Conservation (phyloP, 2,113 vertebrate species). For the Carassius gibelio region DNA sequence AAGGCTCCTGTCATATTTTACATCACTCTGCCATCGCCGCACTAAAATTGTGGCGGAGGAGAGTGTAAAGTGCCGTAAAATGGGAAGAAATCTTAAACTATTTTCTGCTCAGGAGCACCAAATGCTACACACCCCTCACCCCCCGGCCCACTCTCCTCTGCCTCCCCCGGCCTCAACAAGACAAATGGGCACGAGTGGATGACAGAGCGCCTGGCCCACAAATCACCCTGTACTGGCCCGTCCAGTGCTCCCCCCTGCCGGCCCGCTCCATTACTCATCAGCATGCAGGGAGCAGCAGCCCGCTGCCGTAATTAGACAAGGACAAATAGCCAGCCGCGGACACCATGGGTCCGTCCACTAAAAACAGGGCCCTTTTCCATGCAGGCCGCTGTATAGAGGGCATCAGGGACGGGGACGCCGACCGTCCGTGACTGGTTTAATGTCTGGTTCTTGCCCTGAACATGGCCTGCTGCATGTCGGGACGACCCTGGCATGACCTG, state of each 20-base stretch:
- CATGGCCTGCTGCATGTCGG: neutral
- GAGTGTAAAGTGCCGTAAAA: conserved; percentile 78
- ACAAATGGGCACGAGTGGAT: conserved; percentile 84
- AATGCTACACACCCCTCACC: conserved; percentile 53
- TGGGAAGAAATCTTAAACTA: conserved; percentile 80
- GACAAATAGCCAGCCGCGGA: conserved; percentile 82
- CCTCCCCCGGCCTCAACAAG: conserved; percentile 79
- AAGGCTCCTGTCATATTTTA: conserved; percentile 76
- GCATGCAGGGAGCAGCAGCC: conserved; percentile 83
- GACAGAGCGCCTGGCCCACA: conserved; percentile 86
- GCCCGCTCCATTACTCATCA: conserved; percentile 87
- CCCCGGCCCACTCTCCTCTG: conserved; percentile 58
- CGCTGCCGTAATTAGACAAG: conserved; percentile 95
- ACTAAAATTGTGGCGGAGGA: conserved; percentile 68
- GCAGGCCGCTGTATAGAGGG: conserved; percentile 73
- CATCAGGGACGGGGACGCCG: neutral
- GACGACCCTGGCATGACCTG: too few relatives aligned
- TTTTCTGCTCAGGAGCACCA: conserved; percentile 73
- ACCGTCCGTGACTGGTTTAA: conserved; percentile 65
- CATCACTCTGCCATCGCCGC: conserved; percentile 66
- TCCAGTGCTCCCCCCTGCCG: conserved; percentile 68
- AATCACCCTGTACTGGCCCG: conserved; percentile 82
- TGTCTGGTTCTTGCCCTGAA: conserved; percentile 54
- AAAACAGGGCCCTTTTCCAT: conserved; percentile 80
- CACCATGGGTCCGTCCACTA: conserved; percentile 78